Percentiles rank a stretch among this genome's conserved stretches.
Conservation (phyloP, 2,888 invertebrate genomes). For the Lamproptera curius region DNA sequence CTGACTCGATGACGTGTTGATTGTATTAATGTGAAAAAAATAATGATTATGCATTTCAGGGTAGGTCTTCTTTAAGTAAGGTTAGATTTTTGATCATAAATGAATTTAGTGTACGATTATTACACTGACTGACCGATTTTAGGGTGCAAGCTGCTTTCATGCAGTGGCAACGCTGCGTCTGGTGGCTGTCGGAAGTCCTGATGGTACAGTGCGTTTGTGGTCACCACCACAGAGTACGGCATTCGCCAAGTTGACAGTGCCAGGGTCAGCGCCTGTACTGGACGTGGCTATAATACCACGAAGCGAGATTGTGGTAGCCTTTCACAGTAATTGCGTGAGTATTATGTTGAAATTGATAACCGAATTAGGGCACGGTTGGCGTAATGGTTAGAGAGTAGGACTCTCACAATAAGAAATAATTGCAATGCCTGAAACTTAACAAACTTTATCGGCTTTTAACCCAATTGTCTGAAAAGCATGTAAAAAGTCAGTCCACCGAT, state of each 20-base stretch:
- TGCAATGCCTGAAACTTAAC: too few relatives aligned
- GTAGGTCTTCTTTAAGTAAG: too few relatives aligned
- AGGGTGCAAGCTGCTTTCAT: slow-evolving; percentile 80
- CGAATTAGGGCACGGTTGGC: too few relatives aligned
- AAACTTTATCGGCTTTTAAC: too few relatives aligned
- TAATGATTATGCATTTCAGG: too few relatives aligned
- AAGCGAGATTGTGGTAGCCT: slow-evolving; percentile 69
- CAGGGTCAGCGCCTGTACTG: slow-evolving; percentile 51
- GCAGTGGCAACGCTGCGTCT: slow-evolving; percentile 63
- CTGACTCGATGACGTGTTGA: background rate
- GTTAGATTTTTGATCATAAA: too few relatives aligned
- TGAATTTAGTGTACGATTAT: too few relatives aligned
- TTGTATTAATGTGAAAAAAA: background rate
- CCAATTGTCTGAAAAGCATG: too few relatives aligned
- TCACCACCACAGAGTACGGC: slow-evolving; percentile 39
- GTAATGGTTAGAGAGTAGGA: too few relatives aligned
- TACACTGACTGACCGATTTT: slow-evolving; percentile 6
- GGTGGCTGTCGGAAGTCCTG: slow-evolving; percentile 76
- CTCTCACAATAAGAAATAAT: too few relatives aligned
- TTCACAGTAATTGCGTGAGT: slow-evolving; percentile 77
- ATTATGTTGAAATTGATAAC: too few relatives aligned
- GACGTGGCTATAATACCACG: slow-evolving; percentile 74
- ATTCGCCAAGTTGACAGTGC: slow-evolving; percentile 40
- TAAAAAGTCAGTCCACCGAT: too few relatives aligned
- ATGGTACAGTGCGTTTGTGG: slow-evolving; percentile 77